These are phyloP conservation scores for Nipponacmea schrenckii DNA, from an alignment of 2,888 invertebrate genomes.

Conservation along the genomic window DNA sequence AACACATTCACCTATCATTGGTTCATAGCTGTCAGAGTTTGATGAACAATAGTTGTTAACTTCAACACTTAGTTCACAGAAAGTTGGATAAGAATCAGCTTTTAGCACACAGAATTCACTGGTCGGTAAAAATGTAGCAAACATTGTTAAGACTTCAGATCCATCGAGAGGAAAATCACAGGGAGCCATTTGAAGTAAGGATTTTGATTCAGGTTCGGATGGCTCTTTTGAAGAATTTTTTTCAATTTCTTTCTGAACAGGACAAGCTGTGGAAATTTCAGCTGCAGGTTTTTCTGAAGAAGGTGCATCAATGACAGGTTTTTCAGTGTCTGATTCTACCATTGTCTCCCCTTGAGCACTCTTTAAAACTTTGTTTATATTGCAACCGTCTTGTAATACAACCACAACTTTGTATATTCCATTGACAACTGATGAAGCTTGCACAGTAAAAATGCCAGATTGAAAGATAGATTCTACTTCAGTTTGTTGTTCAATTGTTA, in stretches of 20 bases:
- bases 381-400: background rate
- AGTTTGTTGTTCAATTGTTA: background rate
- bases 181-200: too few relatives aligned
- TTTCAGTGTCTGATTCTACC: background rate
- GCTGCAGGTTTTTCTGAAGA: too few relatives aligned
- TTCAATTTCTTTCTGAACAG: too few relatives aligned
- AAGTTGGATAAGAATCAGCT: background rate
- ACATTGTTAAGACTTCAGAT: background rate
- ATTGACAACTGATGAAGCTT: background rate
- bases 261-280: too few relatives aligned
- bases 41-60: background rate
- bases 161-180: background rate
- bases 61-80: background rate
- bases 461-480: background rate
- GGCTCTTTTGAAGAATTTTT: too few relatives aligned
- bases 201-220: too few relatives aligned
- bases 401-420: background rate
- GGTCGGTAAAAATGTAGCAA: background rate
- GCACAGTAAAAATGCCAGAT: background rate
- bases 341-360: background rate
- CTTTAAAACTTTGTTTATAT: background rate
- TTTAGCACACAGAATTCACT: background rate
- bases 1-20: slow-evolving; percentile 37
- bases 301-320: too few relatives aligned
- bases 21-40: background rate